Evolutionary conservation across 2,888 invertebrate genomes (phyloP), one percentile per base, ranked within the genome.

Genomic region (Smittia sp.): DNA sequence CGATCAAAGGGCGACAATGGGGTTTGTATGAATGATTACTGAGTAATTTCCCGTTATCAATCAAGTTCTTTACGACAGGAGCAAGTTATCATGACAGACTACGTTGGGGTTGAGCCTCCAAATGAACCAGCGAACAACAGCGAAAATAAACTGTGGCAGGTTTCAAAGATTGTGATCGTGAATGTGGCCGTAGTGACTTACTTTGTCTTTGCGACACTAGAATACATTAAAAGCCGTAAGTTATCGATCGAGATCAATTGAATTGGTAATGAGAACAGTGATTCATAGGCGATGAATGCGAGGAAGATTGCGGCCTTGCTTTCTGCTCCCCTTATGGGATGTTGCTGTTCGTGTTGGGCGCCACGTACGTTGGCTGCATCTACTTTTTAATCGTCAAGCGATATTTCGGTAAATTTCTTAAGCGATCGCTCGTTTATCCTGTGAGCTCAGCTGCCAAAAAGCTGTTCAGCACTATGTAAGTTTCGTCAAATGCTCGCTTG

Each of bases 291-390:
- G 39, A 41, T 15, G 15, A 24, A n/a, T 70, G 70, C n/a, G 6
- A 0, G 11, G 20, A 24, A 11, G 46, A 73, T 20, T 73, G 73
- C 18, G 18, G 7, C 1, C 32, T 73, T 0, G 32, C 73, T 13
- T 82, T 80, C 74, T 92, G 93, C 78, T 79, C 86, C 69, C 92
- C 92, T 0, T 89, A 90, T 76, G 92, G 92, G 52, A 87, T 92
- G 79, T 82, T 93, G 0, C 81, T 90, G 27, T 83, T 92, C 0
- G 78, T 92, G 0, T 80, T 88, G 0, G 80, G 81, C 15, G 83
- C 90, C 25, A 79, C 86, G 1, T 90, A 90, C 76, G 83, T 86
- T 76, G 85, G 86, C 69, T 73, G 92, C 0, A 78, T 89, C 25
- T 92, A 92, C 79, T 89, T 85, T 77, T 78, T 82, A 65, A 79